Base-by-base conservation (phyloP, 1,140 invertebrate species). In the Drosophila yakuba region DNA sequence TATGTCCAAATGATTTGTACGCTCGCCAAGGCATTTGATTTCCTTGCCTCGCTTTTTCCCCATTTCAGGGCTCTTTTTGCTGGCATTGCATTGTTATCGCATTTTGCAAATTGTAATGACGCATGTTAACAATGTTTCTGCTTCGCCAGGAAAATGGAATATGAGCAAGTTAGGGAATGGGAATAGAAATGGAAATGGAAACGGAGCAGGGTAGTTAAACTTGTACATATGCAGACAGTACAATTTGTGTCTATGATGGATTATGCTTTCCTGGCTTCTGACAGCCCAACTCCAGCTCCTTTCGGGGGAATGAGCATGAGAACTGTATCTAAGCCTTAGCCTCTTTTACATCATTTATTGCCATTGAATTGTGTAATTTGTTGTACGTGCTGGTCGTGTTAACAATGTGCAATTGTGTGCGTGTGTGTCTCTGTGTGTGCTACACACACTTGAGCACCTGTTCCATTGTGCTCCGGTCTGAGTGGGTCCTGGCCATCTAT, bases 101-200 rank as follows among this genome's bases (percentile, higher is more conserved):
- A 72, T 76, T 90, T 88, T 86, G 80, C 84, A 91, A 89, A 91
- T 85, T 85, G 89, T 91, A 91, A 91, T 91, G 89, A 91, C 84
- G 89, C 80, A 91, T 91, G 89, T 89, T 91, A 91, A 91, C 89
- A 89, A 85, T 89, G 80, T 91, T 83, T 73, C 66, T 54, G 58
- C 12, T 73, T 57, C 47, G 61, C 8, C 36, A 50, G 45, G 51
- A 10, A 43, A 39, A 15, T n/a, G 51, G 58, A 47, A 14, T 32
- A 25, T 47, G 51, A n/a, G 14, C 14, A 32, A n/a, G 67, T 43
- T 20, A 39, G 28, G 7, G 28, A 32, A 23, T 12, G 59, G 58
- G 23, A 23, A 25, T 47, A 44, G 36, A 15, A 28, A 28, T 23
- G 67, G 54, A 35, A 39, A 12, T 38, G 32, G 35, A 60, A 15